Evolutionary conservation across 2,113 vertebrate species (phyloP).

Genomic region (Poicephalus gulielmi): DNA sequence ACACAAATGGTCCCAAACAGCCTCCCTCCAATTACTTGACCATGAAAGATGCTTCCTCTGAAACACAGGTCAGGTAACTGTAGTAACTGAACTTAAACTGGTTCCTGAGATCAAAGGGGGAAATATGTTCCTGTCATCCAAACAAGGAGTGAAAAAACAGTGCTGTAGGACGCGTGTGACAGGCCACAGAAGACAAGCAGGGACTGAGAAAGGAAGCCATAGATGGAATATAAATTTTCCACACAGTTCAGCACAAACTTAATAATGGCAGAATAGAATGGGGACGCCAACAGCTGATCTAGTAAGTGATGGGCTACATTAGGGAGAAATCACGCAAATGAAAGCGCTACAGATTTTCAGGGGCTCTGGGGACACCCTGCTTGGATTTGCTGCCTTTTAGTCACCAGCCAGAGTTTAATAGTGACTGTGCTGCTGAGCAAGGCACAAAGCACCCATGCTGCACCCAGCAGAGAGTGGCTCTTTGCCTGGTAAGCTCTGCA

Average conservation of each 20-base stretch:
- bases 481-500: background rate
- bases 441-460: background rate
- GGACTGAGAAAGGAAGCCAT: background rate
- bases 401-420: background rate
- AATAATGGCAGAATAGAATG: background rate
- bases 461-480: background rate
- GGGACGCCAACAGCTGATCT: background rate
- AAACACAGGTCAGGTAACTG: background rate
- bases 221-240: background rate
- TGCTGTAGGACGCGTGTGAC: background rate
- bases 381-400: background rate
- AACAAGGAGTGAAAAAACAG: background rate
- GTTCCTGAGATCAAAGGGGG: background rate
- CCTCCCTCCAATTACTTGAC: background rate
- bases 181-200: fast-evolving
- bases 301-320: background rate
- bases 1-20: background rate
- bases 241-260: background rate
- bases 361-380: background rate
- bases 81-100: background rate
- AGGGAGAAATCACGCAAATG: background rate
- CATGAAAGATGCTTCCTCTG: background rate
- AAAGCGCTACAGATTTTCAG: background rate
- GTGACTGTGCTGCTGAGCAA: background rate
- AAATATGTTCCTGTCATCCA: background rate